Conservation (phyloP, 2,888 invertebrate species). For the Diploptera punctata region DNA sequence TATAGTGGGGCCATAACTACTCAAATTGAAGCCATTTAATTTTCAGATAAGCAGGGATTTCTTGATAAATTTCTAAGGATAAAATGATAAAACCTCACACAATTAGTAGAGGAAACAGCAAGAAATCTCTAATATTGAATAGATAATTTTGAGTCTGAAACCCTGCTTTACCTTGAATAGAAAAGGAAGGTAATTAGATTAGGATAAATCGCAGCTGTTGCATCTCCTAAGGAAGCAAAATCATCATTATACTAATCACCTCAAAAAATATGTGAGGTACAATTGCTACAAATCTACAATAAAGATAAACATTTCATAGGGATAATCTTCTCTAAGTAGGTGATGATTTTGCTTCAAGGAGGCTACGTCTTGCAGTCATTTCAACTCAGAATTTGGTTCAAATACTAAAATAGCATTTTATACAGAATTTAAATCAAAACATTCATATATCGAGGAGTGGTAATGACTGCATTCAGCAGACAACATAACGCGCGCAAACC, state of each 20-base stretch:
- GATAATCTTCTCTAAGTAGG: too few relatives aligned
- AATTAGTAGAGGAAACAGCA: not conserved
- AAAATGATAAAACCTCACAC: not conserved
- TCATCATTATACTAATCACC: not conserved
- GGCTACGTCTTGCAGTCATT: not conserved
- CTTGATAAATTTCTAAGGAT: constrained; percentile 7
- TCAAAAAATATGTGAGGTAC: not conserved
- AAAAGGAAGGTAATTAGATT: not conserved
- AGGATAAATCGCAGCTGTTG: constrained; percentile 1
- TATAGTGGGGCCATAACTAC: too few relatives aligned
- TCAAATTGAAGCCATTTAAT: too few relatives aligned
- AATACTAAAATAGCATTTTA: too few relatives aligned
- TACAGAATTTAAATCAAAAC: too few relatives aligned
- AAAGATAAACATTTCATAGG: too few relatives aligned
- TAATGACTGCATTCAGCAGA: not conserved
- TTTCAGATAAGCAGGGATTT: constrained; percentile 10
- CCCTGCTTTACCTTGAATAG: not conserved
- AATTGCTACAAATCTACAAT: too few relatives aligned
- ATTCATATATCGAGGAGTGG: not conserved
- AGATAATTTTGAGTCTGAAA: not conserved
- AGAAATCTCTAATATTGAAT: too few relatives aligned
- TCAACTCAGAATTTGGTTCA: not conserved
- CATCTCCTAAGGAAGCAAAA: not conserved
- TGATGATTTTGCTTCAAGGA: not conserved
- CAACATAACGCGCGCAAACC: not conserved